phyloP scores from a whole-genome alignment of 1,140 invertebrate species.

The Drosophila littoralis region DNA sequence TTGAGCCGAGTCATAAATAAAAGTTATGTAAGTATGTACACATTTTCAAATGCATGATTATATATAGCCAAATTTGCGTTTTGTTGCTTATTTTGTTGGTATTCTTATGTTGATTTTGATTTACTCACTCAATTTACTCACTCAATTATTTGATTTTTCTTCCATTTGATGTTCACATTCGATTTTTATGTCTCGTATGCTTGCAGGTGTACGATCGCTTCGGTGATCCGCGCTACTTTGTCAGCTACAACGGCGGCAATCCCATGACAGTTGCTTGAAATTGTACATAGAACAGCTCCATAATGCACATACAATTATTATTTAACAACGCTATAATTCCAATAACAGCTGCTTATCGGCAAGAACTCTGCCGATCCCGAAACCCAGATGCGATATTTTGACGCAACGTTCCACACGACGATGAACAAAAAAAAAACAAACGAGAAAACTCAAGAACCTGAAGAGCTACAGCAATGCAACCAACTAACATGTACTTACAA shows the following conservation, averaged over 20 bases:
- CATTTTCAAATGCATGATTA: slow-evolving; percentile 4
- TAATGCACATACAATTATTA: slow-evolving; percentile 2
- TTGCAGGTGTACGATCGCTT: slow-evolving; percentile 82
- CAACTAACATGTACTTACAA: slow-evolving; percentile 43
- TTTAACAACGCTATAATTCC: slow-evolving; percentile 52
- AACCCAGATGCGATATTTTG: slow-evolving; percentile 48
- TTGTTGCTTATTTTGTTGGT: slow-evolving; percentile 63
- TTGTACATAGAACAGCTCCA: slow-evolving; percentile 53
- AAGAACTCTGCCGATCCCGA: slow-evolving; percentile 37
- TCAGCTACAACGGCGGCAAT: slow-evolving; percentile 76
- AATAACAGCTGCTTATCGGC: slow-evolving; percentile 24
- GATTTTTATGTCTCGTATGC: slow-evolving; percentile 37
- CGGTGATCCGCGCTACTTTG: slow-evolving; percentile 82
- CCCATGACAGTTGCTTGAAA: slow-evolving; percentile 79
- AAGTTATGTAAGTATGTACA: slow-evolving; percentile 48
- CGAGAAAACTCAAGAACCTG: background rate
- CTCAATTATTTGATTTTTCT: background rate
- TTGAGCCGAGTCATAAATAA: slow-evolving; percentile 10
- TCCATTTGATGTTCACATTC: slow-evolving; percentile 10
- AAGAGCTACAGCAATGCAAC: slow-evolving; percentile 13
- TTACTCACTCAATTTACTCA: slow-evolving; percentile 16
- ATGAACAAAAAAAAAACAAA: slow-evolving; percentile 18
- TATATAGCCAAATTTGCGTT: slow-evolving; percentile 8
- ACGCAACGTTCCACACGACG: slow-evolving; percentile 52
- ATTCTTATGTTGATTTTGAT: slow-evolving; percentile 23